Base-by-base conservation (phyloP, 2,113 vertebrate species). In the Amblyopsis rosae region DNA sequence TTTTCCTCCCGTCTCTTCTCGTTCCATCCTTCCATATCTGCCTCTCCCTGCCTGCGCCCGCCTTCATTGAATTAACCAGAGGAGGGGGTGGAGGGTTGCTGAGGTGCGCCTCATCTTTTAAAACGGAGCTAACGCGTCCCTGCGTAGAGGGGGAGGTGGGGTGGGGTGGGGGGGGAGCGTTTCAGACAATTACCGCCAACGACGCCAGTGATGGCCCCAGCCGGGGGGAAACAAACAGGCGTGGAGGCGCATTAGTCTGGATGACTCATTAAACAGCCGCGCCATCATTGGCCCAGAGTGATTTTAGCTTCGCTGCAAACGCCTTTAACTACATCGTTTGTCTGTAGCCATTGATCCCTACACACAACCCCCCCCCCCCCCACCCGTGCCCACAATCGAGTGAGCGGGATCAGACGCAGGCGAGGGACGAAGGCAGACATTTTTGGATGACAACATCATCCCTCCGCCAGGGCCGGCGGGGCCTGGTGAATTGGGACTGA, bases 221-320 rank as follows among this genome's bases (percentile, higher is more conserved):
- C 58, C 32, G 50, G 73, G 73, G 66, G 66, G 62, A 74, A 81
- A 85, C 74, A 80, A 86, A 88, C 51, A 53, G 76, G 75, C 68
- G 72, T 58, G 59, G 66, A 76, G 77, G 65, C 73, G 82, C 63
- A 64, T 59, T 81, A 59, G 48, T 73, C 19, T 41, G 48, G 75
- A 76, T 74, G 82, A 88, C 61, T 85, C 85, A 82, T 86, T 84
- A 81, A 84, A 85, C 83, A 81, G 73, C 48, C 49, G 26, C 64
- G 53, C 69, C 57, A 73, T 77, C 69, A 70, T 17, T 17, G 54
- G 2, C 53, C 65, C 62, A 5, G 47, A 58, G 81, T 74, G 76
- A 84, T 77, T 76, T 75, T 61, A 68, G 73, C 66, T 26, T 16
- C 46, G 33, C 70, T 79, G 19, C 59, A 83, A 86, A 82, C 62